phyloP scores from a whole-genome alignment of 2,888 invertebrate species.

The Leptopilina myrica region DNA sequence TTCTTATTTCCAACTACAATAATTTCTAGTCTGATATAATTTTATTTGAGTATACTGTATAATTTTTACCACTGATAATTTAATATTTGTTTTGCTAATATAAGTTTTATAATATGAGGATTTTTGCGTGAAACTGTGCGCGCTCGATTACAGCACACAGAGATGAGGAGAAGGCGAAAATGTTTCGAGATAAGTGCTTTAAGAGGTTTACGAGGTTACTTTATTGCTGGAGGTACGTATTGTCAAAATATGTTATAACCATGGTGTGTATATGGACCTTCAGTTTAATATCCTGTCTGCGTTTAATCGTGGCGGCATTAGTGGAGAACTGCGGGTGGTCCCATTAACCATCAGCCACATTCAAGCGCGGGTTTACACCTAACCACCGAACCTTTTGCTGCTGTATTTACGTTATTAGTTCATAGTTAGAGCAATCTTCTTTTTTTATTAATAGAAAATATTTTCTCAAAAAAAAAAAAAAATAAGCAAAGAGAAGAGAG shows the following conservation, averaged over 20 bases:
- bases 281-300: conserved; percentile 75
- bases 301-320: conserved; percentile 73
- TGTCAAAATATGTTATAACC: conserved; percentile 71
- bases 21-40: no score
- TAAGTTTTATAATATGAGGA: no score
- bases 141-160: no score
- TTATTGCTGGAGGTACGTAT: conserved; percentile 70
- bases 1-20: no score
- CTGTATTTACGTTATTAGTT: conserved; percentile 47
- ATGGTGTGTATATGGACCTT: conserved; percentile 59
- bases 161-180: conserved; percentile 35
- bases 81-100: no score
- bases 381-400: conserved; percentile 43
- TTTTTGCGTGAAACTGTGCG: no score
- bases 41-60: no score
- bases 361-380: conserved; percentile 60
- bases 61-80: no score
- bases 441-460: conserved; percentile 22
- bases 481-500: no score
- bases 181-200: conserved; percentile 62
- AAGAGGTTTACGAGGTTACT: conserved; percentile 70
- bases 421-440: conserved; percentile 44
- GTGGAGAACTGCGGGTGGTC: conserved; percentile 69
- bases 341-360: conserved; percentile 67
- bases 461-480: neutral